phyloP scores from a whole-genome alignment of 2,113 vertebrate genomes.

The Spea bombifrons region DNA sequence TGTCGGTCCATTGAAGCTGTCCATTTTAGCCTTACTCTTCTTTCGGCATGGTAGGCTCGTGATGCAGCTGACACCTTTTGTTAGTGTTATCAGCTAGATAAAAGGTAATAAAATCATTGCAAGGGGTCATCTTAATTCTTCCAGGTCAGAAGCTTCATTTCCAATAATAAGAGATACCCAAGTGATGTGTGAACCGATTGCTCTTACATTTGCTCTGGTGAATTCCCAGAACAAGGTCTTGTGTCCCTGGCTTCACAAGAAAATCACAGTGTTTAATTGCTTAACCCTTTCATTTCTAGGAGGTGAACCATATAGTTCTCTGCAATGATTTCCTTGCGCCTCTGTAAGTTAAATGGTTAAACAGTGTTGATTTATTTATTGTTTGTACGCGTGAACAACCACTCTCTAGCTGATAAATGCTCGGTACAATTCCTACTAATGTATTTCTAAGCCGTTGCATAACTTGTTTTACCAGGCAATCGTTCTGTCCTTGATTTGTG shows the following conservation, averaged over 20 bases:
- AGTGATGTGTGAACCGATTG: slow-evolving; percentile 75
- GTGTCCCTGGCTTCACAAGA: no score
- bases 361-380: no score
- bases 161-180: slow-evolving; percentile 74
- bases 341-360: no score
- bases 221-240: no score
- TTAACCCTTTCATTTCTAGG: no score
- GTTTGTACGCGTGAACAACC: no score
- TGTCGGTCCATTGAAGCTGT: no score
- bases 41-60: slow-evolving; percentile 8
- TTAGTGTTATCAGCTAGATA: slow-evolving; percentile 71
- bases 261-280: no score
- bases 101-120: slow-evolving; percentile 63
- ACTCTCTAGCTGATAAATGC: no score
- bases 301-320: no score
- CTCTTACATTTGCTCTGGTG: not conserved
- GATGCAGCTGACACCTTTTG: slow-evolving; percentile 69
- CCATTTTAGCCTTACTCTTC: slow-evolving; percentile 22
- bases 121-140: slow-evolving; percentile 75
- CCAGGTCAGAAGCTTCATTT: slow-evolving; percentile 79
- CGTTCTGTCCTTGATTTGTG: not conserved
- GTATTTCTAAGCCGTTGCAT: not conserved
- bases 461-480: not conserved
- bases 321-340: no score
- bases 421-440: no score